Base-by-base conservation (phyloP, 2,888 invertebrate species). In the Micoletzkya japonica region DNA sequence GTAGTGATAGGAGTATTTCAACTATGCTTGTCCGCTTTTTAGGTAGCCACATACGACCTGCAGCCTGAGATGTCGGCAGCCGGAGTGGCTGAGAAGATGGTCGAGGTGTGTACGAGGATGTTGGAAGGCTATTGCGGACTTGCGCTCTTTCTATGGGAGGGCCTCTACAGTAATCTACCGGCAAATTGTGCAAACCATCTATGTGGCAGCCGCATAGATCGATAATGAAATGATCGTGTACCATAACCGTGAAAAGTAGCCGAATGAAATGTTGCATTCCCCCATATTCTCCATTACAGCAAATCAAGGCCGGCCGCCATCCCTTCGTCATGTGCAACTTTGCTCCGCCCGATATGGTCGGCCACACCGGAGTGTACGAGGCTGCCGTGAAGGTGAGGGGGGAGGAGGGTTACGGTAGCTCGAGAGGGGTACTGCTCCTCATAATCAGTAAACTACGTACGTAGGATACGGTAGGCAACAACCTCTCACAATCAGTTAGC, bases 341-440 rank as follows among this genome's bases (percentile, higher is more conserved):
- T 76, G 87, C 87, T 4, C 87, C 87, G n/a, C 87, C 87, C 14
- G 87, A 87, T 75, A 87, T 87, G 87, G 87, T 87, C 52, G 87
- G 87, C 6, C 87, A 87, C 74, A 87, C 87, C 4, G 87, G 87
- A 28, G 82, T 83, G 71, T 87, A 87, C 74, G 87, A 87, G 56
- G 80, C 86, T 4, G 82, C 86, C 0, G 81, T 87, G 14, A 85
- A 76, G 58, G 87, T 86, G 20, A 73, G 80, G 1, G 4, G 24
- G 6, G 49, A 7, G 20, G 10, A n/a, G n/a, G n/a, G 49, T 44
- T 14, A n/a, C n/a, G n/a, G n/a, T n/a, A n/a, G n/a, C n/a, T n/a
- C n/a, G n/a, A n/a, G n/a, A n/a, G n/a, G n/a, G n/a, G n/a, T n/a
- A n/a, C n/a, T n/a, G n/a, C n/a, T n/a, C n/a, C n/a, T n/a, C n/a